These are phyloP conservation scores for Sericinus montela DNA, from an alignment of 2,888 invertebrate genomes.

Conservation along the genomic window DNA sequence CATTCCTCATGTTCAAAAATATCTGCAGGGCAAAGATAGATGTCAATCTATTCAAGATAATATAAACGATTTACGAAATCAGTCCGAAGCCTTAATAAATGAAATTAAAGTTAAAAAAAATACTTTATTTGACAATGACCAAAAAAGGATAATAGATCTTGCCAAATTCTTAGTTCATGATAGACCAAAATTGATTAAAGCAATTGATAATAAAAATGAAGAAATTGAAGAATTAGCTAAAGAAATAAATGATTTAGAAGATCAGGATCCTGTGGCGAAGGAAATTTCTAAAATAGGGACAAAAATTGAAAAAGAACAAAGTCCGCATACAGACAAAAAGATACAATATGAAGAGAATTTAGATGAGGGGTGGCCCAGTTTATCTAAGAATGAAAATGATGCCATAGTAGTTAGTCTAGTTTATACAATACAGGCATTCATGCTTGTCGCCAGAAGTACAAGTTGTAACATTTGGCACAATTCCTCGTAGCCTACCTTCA, in stretches of 20 bases:
- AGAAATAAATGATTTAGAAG: slow-evolving; percentile 16
- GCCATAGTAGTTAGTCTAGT: slow-evolving; percentile 23
- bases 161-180: slow-evolving; percentile 47
- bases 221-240: slow-evolving; percentile 29
- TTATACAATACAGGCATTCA: too few species aligned
- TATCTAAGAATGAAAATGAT: slow-evolving; percentile 25
- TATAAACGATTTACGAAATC: slow-evolving; percentile 34
- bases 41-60: slow-evolving; percentile 32
- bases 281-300: slow-evolving; percentile 2
- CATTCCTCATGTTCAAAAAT: slow-evolving; percentile 50
- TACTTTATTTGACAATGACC: slow-evolving; percentile 34
- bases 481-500: too few species aligned
- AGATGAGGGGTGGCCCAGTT: slow-evolving; percentile 30
- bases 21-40: slow-evolving; percentile 36
- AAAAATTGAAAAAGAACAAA: neutral
- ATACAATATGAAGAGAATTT: slow-evolving; percentile 8
- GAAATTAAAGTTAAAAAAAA: slow-evolving; percentile 38
- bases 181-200: slow-evolving; percentile 36
- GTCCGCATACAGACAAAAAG: neutral
- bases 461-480: too few species aligned
- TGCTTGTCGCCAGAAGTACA: too few species aligned
- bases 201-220: slow-evolving; percentile 34
- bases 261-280: neutral
- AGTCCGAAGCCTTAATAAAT: slow-evolving; percentile 31
- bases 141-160: slow-evolving; percentile 42